These are phyloP conservation scores for Netelia inedita DNA, from an alignment of 2,888 invertebrate genomes.

Conservation along the genomic window DNA sequence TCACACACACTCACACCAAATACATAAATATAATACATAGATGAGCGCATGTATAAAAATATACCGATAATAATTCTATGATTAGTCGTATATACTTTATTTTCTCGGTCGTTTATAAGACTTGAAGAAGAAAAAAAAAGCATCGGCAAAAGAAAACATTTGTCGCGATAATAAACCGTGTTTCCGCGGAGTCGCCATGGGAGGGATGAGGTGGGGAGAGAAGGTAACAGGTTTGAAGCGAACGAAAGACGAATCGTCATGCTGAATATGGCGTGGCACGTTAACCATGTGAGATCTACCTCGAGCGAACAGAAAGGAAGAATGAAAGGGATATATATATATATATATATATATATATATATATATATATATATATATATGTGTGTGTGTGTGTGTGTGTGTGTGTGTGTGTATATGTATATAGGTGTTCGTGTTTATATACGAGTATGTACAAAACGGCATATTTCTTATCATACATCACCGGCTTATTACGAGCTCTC, in stretches of 20 bases:
- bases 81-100: constrained; percentile 18
- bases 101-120: constrained; percentile 20
- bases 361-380: constrained; percentile 6
- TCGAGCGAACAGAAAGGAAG: constrained; percentile 27
- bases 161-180: constrained; percentile 38
- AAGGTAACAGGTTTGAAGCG: constrained; percentile 49
- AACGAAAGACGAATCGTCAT: constrained; percentile 62
- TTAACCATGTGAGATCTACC: constrained; percentile 50
- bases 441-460: constrained; percentile 9
- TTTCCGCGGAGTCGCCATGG: constrained; percentile 34
- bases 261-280: constrained; percentile 56
- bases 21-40: too few relatives aligned
- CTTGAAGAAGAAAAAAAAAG: background rate
- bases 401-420: background rate
- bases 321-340: constrained; percentile 9
- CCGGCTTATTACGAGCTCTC: constrained; percentile 55
- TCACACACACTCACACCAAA: background rate
- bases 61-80: background rate
- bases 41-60: background rate
- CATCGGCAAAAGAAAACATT: constrained; percentile 5
- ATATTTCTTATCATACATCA: constrained; percentile 59
- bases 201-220: background rate
- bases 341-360: background rate
- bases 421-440: background rate
- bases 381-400: background rate